Percentiles rank a stretch among this genome's conserved stretches.
phyloP scores from a whole-genome alignment of 53 echinoderm and acorn worm genomes.

The Mesocentrotus franciscanus region DNA sequence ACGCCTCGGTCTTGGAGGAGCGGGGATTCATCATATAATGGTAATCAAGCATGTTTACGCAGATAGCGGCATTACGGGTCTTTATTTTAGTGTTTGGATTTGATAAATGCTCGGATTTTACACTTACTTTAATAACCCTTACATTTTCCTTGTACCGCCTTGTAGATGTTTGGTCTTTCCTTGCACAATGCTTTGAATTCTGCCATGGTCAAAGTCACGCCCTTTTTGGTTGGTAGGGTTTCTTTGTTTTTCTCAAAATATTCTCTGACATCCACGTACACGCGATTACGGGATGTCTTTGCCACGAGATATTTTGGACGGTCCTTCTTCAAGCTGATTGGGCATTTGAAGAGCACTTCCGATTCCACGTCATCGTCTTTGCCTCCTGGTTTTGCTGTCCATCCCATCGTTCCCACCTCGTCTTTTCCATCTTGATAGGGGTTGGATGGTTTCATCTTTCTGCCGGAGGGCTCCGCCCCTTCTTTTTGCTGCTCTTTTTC shows the following conservation, averaged over 20 bases:
- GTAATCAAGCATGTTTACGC: neutral
- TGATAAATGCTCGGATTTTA: neutral
- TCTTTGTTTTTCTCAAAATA: neutral
- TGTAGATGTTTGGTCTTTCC: neutral
- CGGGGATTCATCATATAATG: neutral
- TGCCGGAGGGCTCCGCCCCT: neutral
- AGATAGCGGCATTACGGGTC: no score
- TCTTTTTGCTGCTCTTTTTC: neutral
- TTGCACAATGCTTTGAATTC: neutral
- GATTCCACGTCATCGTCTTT: constrained; percentile 11
- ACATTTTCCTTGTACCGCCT: neutral
- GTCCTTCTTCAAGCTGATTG: constrained; percentile 20
- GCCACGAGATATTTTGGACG: constrained; percentile 6
- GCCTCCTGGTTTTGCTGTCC: neutral
- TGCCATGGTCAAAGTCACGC: neutral
- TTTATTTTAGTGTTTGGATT: neutral
- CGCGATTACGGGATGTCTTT: neutral
- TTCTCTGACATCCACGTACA: neutral
- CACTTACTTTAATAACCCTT: neutral
- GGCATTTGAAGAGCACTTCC: neutral
- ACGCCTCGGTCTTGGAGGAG: neutral
- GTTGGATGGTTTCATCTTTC: neutral
- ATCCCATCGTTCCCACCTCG: neutral
- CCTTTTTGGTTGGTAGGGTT: neutral
- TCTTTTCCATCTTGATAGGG: neutral